phyloP scores from a whole-genome alignment of 2,797 vertebrate genomes.

The Serranus cabrilla region DNA sequence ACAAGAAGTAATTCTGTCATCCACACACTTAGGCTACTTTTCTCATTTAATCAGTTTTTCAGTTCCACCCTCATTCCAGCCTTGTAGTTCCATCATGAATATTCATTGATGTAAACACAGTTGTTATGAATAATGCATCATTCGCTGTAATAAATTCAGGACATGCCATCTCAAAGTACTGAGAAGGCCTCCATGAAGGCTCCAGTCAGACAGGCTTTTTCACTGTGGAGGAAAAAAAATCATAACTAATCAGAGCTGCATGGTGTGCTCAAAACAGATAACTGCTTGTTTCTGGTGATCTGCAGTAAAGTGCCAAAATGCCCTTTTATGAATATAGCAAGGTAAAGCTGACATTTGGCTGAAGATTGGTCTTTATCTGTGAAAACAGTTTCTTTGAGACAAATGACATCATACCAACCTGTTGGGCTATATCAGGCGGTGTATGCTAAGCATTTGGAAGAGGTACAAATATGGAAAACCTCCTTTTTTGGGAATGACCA shows the following conservation, averaged over 20 bases:
- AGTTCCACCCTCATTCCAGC: conserved; percentile 80
- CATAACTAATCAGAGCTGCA: conserved; percentile 55
- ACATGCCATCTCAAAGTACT: conserved; percentile 79
- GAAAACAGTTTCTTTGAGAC: background rate
- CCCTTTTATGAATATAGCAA: background rate
- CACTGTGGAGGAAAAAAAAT: conserved; percentile 55
- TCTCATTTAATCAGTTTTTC: conserved; percentile 84
- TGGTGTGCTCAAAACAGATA: conserved; percentile 37
- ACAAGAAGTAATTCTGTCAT: conserved; percentile 70
- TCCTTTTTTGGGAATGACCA: background rate
- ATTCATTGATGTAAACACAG: conserved; percentile 75
- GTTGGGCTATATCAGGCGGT: background rate
- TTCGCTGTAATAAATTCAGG: conserved; percentile 83
- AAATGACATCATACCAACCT: background rate
- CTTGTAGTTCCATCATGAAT: conserved; percentile 82
- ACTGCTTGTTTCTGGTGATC: conserved; percentile 50
- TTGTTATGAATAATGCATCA: conserved; percentile 85
- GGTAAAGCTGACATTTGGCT: conserved; percentile 2
- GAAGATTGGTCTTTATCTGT: background rate
- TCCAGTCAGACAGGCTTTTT: conserved; percentile 71
- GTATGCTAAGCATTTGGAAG: background rate
- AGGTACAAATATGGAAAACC: background rate
- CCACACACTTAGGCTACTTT: conserved; percentile 69
- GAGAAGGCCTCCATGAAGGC: conserved; percentile 74
- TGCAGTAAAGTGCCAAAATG: conserved; percentile 18